A percentile compares a stretch with the other conserved stretches of the same genome.
Conservation (phyloP, 2,113 vertebrate species). For the Lynx canadensis region DNA sequence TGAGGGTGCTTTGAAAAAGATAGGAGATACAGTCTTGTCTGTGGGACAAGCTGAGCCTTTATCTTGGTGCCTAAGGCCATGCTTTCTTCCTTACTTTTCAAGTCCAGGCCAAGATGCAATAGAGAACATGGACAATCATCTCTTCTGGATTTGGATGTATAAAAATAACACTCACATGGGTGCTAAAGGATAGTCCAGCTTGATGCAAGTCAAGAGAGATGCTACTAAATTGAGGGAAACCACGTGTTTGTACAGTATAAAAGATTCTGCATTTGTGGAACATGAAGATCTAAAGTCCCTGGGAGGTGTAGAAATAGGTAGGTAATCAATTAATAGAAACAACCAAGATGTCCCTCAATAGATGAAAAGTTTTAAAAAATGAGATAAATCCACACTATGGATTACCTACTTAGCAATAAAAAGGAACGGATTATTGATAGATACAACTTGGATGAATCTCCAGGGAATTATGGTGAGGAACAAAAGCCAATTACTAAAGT, state of each 20-base stretch:
- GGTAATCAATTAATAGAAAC: not conserved
- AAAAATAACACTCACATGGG: not conserved
- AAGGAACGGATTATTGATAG: not conserved
- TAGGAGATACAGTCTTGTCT: not conserved
- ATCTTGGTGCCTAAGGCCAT: rapidly evolving
- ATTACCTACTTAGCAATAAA: not conserved
- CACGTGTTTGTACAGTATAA: not conserved
- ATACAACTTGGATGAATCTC: not conserved
- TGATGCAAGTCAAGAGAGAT: not conserved
- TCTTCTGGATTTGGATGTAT: not conserved
- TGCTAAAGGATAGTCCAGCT: not conserved
- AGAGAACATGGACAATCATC: not conserved
- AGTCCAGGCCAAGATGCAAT: not conserved
- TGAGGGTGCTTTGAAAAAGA: not conserved
- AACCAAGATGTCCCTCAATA: not conserved
- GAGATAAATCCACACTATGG: not conserved
- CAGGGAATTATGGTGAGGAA: not conserved
- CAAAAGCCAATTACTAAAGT: not conserved
- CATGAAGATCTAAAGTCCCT: not conserved
- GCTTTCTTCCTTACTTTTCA: not conserved
- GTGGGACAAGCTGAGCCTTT: not conserved
- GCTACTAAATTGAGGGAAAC: not conserved
- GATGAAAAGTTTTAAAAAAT: not conserved
- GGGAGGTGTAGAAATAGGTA: not conserved
- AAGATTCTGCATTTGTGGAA: not conserved